Evolutionary conservation across 2,797 vertebrate genomes (phyloP).

Genomic region (Delichon dasypus): DNA sequence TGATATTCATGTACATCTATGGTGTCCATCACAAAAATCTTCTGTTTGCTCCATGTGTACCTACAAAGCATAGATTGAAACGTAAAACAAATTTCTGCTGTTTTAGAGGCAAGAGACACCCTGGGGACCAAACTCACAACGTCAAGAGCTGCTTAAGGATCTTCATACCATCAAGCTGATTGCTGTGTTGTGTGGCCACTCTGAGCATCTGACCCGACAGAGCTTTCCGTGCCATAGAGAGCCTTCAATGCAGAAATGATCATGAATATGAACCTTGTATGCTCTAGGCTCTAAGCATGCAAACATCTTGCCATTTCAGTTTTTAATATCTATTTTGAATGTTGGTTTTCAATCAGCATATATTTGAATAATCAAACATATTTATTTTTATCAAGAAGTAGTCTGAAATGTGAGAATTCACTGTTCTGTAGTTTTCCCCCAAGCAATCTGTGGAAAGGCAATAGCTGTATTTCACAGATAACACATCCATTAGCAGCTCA

Average conservation of each 20-base stretch:
- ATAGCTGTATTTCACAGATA: slow-evolving; percentile 43
- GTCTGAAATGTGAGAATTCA: slow-evolving; percentile 24
- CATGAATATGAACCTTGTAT: neutral
- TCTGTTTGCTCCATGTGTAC: neutral
- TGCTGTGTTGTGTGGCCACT: neutral
- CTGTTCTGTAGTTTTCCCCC: neutral
- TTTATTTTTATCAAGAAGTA: slow-evolving; percentile 40
- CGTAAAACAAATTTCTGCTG: neutral
- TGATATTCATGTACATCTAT: neutral
- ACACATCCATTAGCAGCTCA: neutral
- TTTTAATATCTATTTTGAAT: slow-evolving; percentile 7
- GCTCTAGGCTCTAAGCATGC: neutral
- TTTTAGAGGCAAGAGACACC: neutral
- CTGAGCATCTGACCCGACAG: neutral
- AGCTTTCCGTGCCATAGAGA: neutral
- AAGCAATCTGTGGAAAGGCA: slow-evolving; percentile 4
- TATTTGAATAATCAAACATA: slow-evolving; percentile 36
- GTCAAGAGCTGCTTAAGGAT: neutral
- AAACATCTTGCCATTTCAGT: neutral
- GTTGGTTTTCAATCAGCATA: slow-evolving; percentile 26
- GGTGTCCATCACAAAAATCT: neutral
- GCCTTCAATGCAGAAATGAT: neutral
- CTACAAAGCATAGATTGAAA: neutral
- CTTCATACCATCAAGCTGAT: neutral
- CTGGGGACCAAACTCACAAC: neutral